phyloP scores from a whole-genome alignment of 1,140 invertebrate genomes.

The Drosophila sulfurigaster region DNA sequence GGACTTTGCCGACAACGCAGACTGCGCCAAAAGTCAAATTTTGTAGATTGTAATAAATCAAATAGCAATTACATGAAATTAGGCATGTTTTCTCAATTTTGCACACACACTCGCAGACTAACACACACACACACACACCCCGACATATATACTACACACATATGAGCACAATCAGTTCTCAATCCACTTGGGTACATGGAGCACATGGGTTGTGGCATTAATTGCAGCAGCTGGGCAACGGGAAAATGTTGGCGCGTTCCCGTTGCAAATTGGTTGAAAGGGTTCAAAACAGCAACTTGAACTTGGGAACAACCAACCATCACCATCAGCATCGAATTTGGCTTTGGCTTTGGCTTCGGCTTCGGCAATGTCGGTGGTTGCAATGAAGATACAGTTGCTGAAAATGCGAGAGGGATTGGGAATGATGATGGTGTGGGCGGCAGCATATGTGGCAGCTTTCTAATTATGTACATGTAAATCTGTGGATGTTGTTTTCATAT shows the following conservation, averaged over 20 bases:
- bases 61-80: slow-evolving; percentile 85
- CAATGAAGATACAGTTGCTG: slow-evolving; percentile 35
- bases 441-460: slow-evolving; percentile 77
- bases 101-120: slow-evolving; percentile 38
- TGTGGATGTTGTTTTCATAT: slow-evolving; percentile 31
- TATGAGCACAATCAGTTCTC: slow-evolving; percentile 15
- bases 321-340: too few relatives aligned
- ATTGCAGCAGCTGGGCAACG: slow-evolving; percentile 79
- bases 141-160: not conserved
- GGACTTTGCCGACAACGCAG: slow-evolving; percentile 62
- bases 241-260: slow-evolving; percentile 39
- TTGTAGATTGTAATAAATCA: slow-evolving; percentile 84
- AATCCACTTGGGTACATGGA: slow-evolving; percentile 49
- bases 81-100: slow-evolving; percentile 84
- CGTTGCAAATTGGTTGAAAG: slow-evolving; percentile 75
- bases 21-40: slow-evolving; percentile 84
- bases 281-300: slow-evolving; percentile 78
- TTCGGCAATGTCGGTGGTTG: slow-evolving; percentile 51
- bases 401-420: not conserved
- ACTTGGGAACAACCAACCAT: slow-evolving; percentile 45
- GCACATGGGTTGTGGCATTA: slow-evolving; percentile 64
- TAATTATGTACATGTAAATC: slow-evolving; percentile 82
- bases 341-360: not conserved
- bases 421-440: slow-evolving; percentile 39
- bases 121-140: slow-evolving; percentile 12